A percentile compares a stretch with the other conserved stretches of the same genome.
Conservation (phyloP, 2,888 invertebrate species). For the Aricia artaxerxes region DNA sequence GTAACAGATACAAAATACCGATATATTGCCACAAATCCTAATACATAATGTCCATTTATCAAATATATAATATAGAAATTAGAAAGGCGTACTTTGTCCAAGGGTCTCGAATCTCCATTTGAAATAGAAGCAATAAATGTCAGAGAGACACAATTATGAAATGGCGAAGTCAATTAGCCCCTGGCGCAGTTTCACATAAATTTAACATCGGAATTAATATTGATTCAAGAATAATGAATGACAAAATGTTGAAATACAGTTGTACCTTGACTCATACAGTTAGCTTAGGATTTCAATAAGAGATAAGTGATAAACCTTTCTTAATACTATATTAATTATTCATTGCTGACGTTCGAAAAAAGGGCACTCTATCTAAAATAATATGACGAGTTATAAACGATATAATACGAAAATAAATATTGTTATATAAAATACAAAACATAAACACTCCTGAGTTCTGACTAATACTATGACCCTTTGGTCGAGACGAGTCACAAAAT, state of each 20-base stretch:
- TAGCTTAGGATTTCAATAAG: not conserved
- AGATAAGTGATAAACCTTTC: not conserved
- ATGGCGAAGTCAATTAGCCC: conserved; percentile 22
- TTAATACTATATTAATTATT: not conserved
- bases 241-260: not conserved
- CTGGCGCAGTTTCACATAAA: conserved; percentile 16
- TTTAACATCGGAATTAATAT: conserved; percentile 15
- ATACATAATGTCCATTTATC: not conserved
- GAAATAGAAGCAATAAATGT: conserved; percentile 20
- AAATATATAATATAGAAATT: not conserved
- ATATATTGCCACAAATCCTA: not conserved
- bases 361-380: too few species aligned
- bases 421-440: too few species aligned
- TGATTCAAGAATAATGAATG: conserved; percentile 19
- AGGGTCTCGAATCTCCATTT: conserved; percentile 7
- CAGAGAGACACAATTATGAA: conserved; percentile 22
- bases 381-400: too few species aligned
- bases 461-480: too few species aligned
- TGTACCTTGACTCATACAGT: not conserved
- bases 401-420: too few species aligned
- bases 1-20: not conserved
- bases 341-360: too few species aligned
- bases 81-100: conserved; percentile 5
- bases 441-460: too few species aligned
- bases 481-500: not conserved